These are phyloP conservation scores for Pteronotus mesoamericanus DNA, from an alignment of 2,797 vertebrate genomes.

Conservation along the genomic window DNA sequence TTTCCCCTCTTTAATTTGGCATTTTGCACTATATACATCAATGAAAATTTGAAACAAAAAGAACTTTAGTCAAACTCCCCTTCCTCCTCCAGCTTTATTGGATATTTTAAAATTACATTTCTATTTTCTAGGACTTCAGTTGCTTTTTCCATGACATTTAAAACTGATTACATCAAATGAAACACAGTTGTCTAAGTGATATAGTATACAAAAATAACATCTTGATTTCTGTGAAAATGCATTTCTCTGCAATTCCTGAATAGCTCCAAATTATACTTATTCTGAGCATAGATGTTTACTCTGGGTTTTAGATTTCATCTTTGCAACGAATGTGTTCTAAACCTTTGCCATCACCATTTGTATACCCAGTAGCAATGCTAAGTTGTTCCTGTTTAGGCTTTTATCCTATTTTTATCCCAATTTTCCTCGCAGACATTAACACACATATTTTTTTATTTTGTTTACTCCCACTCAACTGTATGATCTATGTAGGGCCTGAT, in stretches of 20 bases:
- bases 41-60: conserved; percentile 82
- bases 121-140: conserved; percentile 99
- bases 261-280: conserved; percentile 92
- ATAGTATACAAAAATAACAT: conserved; percentile 99
- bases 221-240: conserved; percentile 99
- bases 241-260: conserved; percentile 94
- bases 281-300: conserved; percentile 82
- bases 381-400: conserved; percentile 78
- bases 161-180: conserved; percentile 99
- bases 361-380: conserved; percentile 77
- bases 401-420: conserved; percentile 80
- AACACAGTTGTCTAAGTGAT: conserved; percentile 99
- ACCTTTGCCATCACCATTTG: conserved; percentile 81
- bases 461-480: background rate
- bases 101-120: conserved; percentile 99
- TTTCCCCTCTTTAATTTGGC: conserved; percentile 81
- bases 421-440: conserved; percentile 77
- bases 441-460: background rate
- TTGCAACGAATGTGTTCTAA: conserved; percentile 86
- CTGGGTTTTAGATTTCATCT: conserved; percentile 89
- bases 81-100: conserved; percentile 99
- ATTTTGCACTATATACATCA: conserved; percentile 81
- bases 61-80: conserved; percentile 88
- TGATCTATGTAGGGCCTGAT: background rate
- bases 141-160: conserved; percentile 99